Conservation (phyloP, 92 coral and sea anemone genomes). For the Heteractis magnifica region DNA sequence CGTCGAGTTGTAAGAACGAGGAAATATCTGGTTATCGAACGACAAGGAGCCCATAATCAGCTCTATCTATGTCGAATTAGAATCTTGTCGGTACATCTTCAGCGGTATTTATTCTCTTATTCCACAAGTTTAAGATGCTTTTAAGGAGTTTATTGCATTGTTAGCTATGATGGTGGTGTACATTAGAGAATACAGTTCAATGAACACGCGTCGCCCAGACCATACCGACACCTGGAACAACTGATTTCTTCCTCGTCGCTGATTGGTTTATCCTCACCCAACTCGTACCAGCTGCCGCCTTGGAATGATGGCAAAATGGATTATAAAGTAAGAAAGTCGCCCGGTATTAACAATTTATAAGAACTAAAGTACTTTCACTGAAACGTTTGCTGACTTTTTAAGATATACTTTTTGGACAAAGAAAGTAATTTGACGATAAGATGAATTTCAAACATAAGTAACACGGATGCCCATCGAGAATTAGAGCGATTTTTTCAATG, state of each 20-base stretch:
- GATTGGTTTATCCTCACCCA: constrained; percentile 17
- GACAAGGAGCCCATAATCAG: neutral
- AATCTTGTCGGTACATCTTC: constrained; percentile 28
- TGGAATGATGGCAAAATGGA: constrained; percentile 17
- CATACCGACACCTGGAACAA: constrained; percentile 21
- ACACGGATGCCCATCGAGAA: neutral
- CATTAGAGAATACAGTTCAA: neutral
- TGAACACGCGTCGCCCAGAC: constrained; percentile 22
- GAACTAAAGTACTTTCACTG: constrained; percentile 29
- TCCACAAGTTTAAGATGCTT: constrained; percentile 41
- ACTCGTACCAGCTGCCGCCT: constrained; percentile 15
- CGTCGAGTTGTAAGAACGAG: neutral
- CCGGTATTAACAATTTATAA: constrained; percentile 27
- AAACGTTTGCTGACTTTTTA: constrained; percentile 34
- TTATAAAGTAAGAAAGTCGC: constrained; percentile 16
- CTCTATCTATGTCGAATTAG: constrained; percentile 3
- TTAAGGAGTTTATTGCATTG: constrained; percentile 19
- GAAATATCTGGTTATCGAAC: neutral
- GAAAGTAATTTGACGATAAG: neutral
- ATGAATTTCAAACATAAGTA: neutral
- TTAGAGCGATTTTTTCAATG: neutral
- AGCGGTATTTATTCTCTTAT: constrained; percentile 29
- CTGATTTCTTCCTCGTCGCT: constrained; percentile 9
- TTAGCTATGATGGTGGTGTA: constrained; percentile 9
- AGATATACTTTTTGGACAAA: constrained; percentile 10